Evolutionary conservation across 1,140 invertebrate species (phyloP).

Genomic region (Drosophila funebris): DNA sequence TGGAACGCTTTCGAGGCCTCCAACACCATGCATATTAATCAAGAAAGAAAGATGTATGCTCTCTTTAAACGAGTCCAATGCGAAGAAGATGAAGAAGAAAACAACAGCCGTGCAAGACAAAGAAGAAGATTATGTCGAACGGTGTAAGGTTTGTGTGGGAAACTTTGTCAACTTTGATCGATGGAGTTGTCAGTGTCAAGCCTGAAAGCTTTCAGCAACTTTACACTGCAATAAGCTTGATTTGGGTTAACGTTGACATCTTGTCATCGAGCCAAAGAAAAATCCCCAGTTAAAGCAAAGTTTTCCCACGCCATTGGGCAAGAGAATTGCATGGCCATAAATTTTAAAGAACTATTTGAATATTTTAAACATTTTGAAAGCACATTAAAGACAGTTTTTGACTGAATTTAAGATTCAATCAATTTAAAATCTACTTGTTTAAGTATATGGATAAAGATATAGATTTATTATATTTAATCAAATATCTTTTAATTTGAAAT

Average conservation of each 20-base stretch:
- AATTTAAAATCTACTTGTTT: neutral
- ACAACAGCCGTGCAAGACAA: too few relatives aligned
- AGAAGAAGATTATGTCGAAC: neutral
- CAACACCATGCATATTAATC: constrained; percentile 35
- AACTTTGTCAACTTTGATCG: constrained; percentile 16
- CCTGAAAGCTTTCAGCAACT: neutral
- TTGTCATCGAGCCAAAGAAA: neutral
- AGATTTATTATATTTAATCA: too few relatives aligned
- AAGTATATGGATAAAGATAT: too few relatives aligned
- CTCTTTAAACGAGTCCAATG: neutral
- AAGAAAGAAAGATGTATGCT: neutral
- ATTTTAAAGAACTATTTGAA: too few relatives aligned
- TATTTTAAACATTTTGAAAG: too few relatives aligned
- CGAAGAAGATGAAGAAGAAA: too few relatives aligned
- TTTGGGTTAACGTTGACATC: neutral
- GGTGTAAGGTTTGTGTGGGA: constrained; percentile 4
- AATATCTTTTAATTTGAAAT: too few relatives aligned
- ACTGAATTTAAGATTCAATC: neutral
- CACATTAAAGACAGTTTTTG: too few relatives aligned
- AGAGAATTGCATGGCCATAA: neutral
- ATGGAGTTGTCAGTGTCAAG: constrained; percentile 1
- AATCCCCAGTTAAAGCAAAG: neutral
- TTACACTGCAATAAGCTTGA: neutral
- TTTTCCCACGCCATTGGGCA: neutral
- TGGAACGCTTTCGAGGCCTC: constrained; percentile 37